Percentiles rank a stretch among this genome's conserved stretches.
Conservation (phyloP, 2,888 invertebrate species). For the Drosophila siamana region DNA sequence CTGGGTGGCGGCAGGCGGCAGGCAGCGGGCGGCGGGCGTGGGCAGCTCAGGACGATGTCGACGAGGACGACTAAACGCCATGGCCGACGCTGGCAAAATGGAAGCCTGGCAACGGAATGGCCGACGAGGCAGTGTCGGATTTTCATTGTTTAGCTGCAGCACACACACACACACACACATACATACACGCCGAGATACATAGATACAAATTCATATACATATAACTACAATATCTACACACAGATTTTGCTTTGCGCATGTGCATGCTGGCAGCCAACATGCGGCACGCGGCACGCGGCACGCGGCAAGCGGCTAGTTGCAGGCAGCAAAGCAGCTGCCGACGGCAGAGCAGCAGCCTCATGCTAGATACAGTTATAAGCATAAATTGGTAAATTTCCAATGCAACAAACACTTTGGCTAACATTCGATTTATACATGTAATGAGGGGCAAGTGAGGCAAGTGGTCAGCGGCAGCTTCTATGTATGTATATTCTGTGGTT, state of each 20-base stretch:
- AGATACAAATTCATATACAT: slow-evolving; percentile 28
- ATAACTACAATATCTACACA: slow-evolving; percentile 31
- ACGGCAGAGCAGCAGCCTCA: slow-evolving; percentile 59
- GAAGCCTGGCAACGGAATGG: slow-evolving; percentile 62
- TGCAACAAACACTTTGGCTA: slow-evolving; percentile 43
- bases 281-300: slow-evolving; percentile 3
- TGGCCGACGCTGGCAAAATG: slow-evolving; percentile 77
- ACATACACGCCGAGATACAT: slow-evolving; percentile 22
- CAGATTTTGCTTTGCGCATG: slow-evolving; percentile 60
- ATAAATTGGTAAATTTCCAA: slow-evolving; percentile 71
- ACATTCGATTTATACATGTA: slow-evolving; percentile 36
- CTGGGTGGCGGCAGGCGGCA: slow-evolving; percentile 10
- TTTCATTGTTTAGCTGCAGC: slow-evolving; percentile 62
- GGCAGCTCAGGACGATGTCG: slow-evolving; percentile 48
- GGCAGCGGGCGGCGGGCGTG: slow-evolving; percentile 44
- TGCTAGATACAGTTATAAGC: slow-evolving; percentile 60
- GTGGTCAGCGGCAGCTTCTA: not conserved
- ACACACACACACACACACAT: slow-evolving; percentile 15
- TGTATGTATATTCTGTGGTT: slow-evolving; percentile 18
- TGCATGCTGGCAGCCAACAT: slow-evolving; percentile 25
- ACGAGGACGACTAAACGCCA: slow-evolving; percentile 62
- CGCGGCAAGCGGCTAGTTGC: slow-evolving; percentile 5
- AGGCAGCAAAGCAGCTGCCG: slow-evolving; percentile 48
- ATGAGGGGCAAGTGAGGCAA: not conserved
- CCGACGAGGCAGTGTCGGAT: slow-evolving; percentile 56